Conservation (phyloP, 1,140 invertebrate genomes). For the Trachelipus rathkii region DNA sequence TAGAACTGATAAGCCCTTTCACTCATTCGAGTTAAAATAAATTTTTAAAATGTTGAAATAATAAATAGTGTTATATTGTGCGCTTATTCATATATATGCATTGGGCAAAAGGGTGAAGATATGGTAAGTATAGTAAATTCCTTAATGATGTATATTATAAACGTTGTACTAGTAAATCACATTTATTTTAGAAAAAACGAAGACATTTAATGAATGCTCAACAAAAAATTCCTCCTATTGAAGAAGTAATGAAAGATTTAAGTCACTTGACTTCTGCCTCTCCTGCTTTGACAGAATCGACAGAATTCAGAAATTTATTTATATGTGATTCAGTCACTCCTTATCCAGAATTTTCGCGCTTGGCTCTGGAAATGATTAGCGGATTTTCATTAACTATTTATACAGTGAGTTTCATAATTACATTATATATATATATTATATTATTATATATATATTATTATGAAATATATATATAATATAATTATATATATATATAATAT, state of each 20-base stretch:
- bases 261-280: background rate
- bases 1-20: background rate
- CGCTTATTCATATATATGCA: no score
- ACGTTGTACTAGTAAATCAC: no score
- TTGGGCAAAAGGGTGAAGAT: no score
- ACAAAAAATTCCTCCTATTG: background rate
- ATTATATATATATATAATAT: no score
- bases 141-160: no score
- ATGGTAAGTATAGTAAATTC: no score
- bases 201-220: background rate
- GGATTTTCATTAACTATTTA: conserved; percentile 5
- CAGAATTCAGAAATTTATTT: background rate
- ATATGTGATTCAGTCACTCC: background rate
- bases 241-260: background rate
- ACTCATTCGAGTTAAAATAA: no score
- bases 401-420: background rate
- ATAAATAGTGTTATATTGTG: no score
- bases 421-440: no score
- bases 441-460: no score
- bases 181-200: background rate
- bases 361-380: background rate
- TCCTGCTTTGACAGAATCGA: background rate
- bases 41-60: no score
- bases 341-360: background rate
- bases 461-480: no score